Base-by-base conservation (phyloP, 2,113 vertebrate species). In the Anguilla rostrata region DNA sequence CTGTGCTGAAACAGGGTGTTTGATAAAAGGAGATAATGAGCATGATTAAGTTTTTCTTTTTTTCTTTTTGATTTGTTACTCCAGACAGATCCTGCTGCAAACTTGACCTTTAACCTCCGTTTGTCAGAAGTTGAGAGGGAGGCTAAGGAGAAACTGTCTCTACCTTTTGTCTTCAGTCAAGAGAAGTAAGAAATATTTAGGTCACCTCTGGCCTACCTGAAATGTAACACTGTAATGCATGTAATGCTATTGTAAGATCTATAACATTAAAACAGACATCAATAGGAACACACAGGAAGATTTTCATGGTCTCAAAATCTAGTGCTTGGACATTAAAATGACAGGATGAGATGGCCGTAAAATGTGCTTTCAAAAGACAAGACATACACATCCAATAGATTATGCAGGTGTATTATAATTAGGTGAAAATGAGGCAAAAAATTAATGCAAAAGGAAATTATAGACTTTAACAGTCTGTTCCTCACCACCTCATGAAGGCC, bases 151-250 rank as follows among this genome's bases (percentile, higher is more conserved):
- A 95, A 94, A 53, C 93, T 98, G 78, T 90, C 95, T 2, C 95
- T 98, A 39, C 97, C 97, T 0, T 98, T 96, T 92, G 95, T 96
- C 43, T 97, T 98, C 94, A 97, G 96, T 85, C 93, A 95, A 87
- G 95, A 97, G 89, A 97, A 97, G 97, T 97, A 87, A 93, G 92
- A 83, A 14, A 0, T 82, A 18, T 90, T 53, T 39, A 5, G 46
- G 18, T 78, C 1, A 14, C 16, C 29, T 20, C 26, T 34, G 71
- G 8, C n/a, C 71, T 75, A 53, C 49, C 49, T 53, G 49, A 53
- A 53, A 14, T 34, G 5, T 1, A 12, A 34, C 9, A 34, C 26
- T 8, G 71, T 11, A 53, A 53, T n/a, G 71, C 8, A 75, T 34
- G 8, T 75, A 8, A 34, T 75, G 8, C 71, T 29, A 7, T 34